Evolutionary conservation across 2,888 invertebrate genomes (phyloP).

Genomic region (Uropetala carovei): DNA sequence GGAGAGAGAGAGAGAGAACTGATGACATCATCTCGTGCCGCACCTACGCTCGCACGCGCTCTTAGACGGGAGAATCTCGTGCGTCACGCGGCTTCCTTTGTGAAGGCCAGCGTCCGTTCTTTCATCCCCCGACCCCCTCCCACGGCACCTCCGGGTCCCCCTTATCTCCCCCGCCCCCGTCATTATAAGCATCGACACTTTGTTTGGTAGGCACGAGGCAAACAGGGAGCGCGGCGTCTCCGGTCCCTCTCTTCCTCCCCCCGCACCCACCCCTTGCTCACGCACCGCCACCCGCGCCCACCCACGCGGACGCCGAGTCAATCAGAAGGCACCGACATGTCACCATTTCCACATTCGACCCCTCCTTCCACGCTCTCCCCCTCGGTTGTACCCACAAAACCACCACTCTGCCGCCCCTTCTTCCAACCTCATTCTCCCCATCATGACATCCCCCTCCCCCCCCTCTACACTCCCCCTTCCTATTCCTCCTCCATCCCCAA

Average conservation of each 20-base stretch:
- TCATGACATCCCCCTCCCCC: too few species aligned
- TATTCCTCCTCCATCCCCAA: too few species aligned
- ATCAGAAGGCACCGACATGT: constrained; percentile 17
- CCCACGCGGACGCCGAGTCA: not conserved
- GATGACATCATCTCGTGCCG: not conserved
- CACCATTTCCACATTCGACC: not conserved
- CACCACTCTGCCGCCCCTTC: too few species aligned
- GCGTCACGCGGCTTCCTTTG: not conserved
- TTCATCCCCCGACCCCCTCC: not conserved
- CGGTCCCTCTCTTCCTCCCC: not conserved
- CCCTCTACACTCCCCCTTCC: too few species aligned
- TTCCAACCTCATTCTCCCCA: too few species aligned
- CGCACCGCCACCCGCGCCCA: constrained; percentile 10
- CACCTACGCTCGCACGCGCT: not conserved
- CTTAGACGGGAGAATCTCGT: too few species aligned
- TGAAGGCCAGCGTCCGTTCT: not conserved
- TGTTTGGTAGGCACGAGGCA: constrained; percentile 28
- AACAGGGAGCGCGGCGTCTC: not conserved
- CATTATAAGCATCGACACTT: constrained; percentile 35
- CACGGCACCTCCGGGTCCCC: not conserved
- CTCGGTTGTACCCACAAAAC: too few species aligned
- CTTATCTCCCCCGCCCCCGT: not conserved
- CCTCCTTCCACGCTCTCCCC: too few species aligned
- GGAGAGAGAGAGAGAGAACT: not conserved
- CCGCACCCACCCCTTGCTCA: not conserved